Evolutionary conservation across 2,113 vertebrate genomes (phyloP).

Genomic region (Tetraodon nigroviridis): DNA sequence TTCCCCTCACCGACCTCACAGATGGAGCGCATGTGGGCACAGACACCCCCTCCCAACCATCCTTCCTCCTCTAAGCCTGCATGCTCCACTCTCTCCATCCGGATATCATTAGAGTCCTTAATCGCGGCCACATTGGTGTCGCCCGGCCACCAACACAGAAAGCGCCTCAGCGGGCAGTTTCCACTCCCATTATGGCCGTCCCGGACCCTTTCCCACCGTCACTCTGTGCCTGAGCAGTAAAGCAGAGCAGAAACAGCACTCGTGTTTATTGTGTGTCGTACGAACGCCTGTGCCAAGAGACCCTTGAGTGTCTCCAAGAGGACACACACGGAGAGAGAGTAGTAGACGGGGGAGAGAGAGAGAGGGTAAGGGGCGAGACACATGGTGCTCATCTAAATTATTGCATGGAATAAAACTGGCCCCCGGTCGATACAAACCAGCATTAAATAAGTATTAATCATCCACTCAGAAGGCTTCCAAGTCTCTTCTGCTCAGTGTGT

Average conservation of each 20-base stretch:
- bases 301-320: conserved; percentile 41
- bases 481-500: not conserved
- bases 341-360: too few species aligned
- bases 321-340: conserved; percentile 25
- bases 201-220: conserved; percentile 34
- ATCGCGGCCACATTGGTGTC: conserved; percentile 63
- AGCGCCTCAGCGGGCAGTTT: conserved; percentile 66
- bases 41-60: not conserved
- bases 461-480: conserved; percentile 9
- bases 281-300: conserved; percentile 54
- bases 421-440: conserved; percentile 22
- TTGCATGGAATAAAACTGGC: conserved; percentile 27
- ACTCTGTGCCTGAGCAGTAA: conserved; percentile 63
- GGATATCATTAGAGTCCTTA: conserved; percentile 67
- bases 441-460: conserved; percentile 28
- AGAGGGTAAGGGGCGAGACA: conserved; percentile 12
- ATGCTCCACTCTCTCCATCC: conserved; percentile 63
- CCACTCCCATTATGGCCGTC: conserved; percentile 76
- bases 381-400: conserved; percentile 26
- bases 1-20: conserved; percentile 8
- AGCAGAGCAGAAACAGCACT: conserved; percentile 60
- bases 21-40: conserved; percentile 20
- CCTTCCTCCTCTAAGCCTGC: conserved; percentile 33
- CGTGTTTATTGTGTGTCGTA: conserved; percentile 65
- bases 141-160: conserved; percentile 52